Evolutionary conservation across 2,797 vertebrate genomes (phyloP).

Genomic region (Sciaenops ocellatus): DNA sequence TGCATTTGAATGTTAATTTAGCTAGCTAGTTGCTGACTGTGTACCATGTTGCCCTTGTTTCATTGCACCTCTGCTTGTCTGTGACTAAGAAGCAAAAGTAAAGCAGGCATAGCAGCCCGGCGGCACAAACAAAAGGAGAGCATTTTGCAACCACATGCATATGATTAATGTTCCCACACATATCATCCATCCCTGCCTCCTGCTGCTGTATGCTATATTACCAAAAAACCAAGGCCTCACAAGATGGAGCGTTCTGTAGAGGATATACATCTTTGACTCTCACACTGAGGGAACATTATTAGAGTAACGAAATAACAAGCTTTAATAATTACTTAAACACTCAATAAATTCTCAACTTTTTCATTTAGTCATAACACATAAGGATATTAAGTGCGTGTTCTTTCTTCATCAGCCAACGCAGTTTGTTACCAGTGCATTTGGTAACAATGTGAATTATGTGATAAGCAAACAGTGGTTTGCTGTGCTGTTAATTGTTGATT

Average conservation of each 20-base stretch:
- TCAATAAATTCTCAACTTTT: constrained; percentile 51
- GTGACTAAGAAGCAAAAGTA: constrained; percentile 63
- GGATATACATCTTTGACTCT: constrained; percentile 67
- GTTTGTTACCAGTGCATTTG: constrained; percentile 50
- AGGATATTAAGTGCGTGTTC: constrained; percentile 32
- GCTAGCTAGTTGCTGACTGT: constrained; percentile 49
- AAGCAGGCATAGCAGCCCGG: constrained; percentile 57
- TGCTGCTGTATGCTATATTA: constrained; percentile 63
- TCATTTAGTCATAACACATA: constrained; percentile 53
- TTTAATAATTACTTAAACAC: constrained; percentile 57
- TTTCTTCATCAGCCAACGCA: constrained; percentile 59
- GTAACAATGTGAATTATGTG: constrained; percentile 70
- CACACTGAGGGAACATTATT: constrained; percentile 45
- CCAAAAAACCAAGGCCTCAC: constrained; percentile 60
- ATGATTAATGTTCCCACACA: constrained; percentile 80
- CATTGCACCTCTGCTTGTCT: constrained; percentile 44
- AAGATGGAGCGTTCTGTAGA: constrained; percentile 67
- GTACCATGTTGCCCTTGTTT: constrained; percentile 61
- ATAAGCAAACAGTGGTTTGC: constrained; percentile 72
- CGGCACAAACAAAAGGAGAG: constrained; percentile 63
- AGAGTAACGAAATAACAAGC: constrained; percentile 61
- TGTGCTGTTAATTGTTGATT: constrained; percentile 82
- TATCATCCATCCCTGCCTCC: constrained; percentile 76
- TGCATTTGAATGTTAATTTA: constrained; percentile 25
- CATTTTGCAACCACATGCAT: constrained; percentile 79